Evolutionary conservation across 2,888 invertebrate species (phyloP).

Genomic region (Drosophila demipolita): DNA sequence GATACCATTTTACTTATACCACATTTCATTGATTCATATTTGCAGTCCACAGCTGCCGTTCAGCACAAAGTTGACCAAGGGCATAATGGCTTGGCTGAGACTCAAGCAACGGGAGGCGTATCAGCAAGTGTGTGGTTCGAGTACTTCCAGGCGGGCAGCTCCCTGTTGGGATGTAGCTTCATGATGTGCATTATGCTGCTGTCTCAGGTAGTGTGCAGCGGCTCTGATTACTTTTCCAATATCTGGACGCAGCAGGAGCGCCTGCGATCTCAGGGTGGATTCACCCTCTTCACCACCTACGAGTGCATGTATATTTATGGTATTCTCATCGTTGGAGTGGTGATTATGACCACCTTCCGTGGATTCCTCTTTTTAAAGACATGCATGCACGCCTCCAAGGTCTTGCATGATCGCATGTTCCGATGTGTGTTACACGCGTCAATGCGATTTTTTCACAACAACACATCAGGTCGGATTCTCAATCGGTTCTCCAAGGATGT

Average conservation of each 20-base stretch:
- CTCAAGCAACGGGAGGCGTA: conserved; percentile 84
- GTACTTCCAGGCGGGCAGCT: conserved; percentile 86
- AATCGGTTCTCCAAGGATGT: conserved; percentile 92
- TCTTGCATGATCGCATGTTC: conserved; percentile 93
- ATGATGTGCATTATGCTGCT: conserved; percentile 86
- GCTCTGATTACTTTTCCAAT: conserved; percentile 88
- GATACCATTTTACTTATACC: neutral
- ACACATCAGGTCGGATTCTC: conserved; percentile 90
- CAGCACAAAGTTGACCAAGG: conserved; percentile 57
- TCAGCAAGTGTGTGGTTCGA: conserved; percentile 84
- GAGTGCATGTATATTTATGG: conserved; percentile 85
- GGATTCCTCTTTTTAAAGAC: conserved; percentile 90
- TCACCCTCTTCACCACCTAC: conserved; percentile 78
- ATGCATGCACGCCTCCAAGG: conserved; percentile 90
- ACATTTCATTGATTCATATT: neutral
- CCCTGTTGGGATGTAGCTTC: conserved; percentile 84
- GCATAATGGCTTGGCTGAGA: conserved; percentile 79
- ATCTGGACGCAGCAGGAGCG: conserved; percentile 86
- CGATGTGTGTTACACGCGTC: conserved; percentile 90
- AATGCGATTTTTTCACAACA: conserved; percentile 94
- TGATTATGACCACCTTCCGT: conserved; percentile 86
- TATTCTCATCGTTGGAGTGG: conserved; percentile 82
- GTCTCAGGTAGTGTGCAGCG: conserved; percentile 87
- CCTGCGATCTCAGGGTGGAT: conserved; percentile 74
- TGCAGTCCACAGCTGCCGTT: conserved; percentile 63